A percentile compares a stretch with the other conserved stretches of the same genome.
Evolutionary conservation across 2,113 vertebrate genomes (phyloP).

Genomic region (Hippocampus guttulatus): DNA sequence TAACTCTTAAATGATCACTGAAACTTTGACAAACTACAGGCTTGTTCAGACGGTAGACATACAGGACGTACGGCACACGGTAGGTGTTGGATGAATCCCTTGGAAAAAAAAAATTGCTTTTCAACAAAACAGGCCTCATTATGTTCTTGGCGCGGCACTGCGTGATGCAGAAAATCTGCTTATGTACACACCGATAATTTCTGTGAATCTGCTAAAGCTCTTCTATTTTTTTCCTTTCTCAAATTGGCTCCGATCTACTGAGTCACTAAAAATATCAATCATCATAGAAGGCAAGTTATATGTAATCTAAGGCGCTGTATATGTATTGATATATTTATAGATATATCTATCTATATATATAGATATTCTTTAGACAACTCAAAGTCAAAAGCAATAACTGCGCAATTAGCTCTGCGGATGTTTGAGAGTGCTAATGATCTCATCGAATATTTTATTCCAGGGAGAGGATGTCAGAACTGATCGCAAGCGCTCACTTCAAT

Average conservation of each 20-base stretch:
- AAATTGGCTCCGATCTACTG: background rate
- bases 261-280: constrained; percentile 1
- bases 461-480: constrained; percentile 43
- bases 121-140: constrained; percentile 37
- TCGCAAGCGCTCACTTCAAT: constrained; percentile 30
- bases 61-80: constrained; percentile 9
- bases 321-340: no score
- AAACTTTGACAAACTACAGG: constrained; percentile 26
- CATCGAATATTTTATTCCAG: constrained; percentile 30
- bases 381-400: constrained; percentile 20
- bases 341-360: no score
- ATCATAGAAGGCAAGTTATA: background rate
- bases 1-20: background rate
- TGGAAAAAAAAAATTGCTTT: constrained; percentile 31
- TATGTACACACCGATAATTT: constrained; percentile 37
- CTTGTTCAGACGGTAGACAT: constrained; percentile 15
- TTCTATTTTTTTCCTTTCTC: constrained; percentile 6
- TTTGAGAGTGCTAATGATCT: constrained; percentile 3
- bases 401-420: background rate
- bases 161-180: constrained; percentile 38
- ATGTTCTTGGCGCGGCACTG: constrained; percentile 32
- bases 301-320: no score
- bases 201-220: constrained; percentile 26
- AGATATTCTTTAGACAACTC: background rate
- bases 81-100: constrained; percentile 28